These are phyloP conservation scores for Eidolon dupreanum DNA, from an alignment of 2,797 vertebrate genomes.

Conservation along the genomic window DNA sequence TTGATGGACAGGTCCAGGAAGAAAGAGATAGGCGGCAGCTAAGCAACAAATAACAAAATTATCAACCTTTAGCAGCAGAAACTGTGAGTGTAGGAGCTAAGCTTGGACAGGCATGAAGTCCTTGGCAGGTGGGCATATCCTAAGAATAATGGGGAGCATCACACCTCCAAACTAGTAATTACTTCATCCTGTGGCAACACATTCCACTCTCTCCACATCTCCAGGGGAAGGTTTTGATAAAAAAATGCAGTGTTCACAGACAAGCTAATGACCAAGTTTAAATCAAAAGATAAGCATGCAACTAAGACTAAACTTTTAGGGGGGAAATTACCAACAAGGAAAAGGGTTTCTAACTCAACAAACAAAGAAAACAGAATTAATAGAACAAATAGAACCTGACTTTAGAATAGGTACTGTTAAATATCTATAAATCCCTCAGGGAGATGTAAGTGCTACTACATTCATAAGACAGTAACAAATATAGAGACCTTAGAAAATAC, in stretches of 20 bases:
- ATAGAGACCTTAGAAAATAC: background rate
- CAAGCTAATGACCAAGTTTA: background rate
- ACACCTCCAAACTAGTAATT: background rate
- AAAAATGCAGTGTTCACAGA: background rate
- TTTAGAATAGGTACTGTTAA: background rate
- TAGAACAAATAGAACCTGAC: background rate
- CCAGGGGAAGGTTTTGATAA: background rate
- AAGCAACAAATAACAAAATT: background rate
- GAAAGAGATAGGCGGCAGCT: background rate
- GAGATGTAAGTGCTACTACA: background rate
- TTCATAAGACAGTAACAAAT: background rate
- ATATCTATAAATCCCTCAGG: background rate
- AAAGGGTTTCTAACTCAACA: background rate
- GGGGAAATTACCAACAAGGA: background rate
- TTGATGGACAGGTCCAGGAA: background rate
- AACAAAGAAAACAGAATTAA: background rate
- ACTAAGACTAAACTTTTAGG: background rate
- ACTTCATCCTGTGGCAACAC: background rate
- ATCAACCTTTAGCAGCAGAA: background rate
- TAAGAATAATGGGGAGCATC: background rate
- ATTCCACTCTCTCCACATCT: background rate
- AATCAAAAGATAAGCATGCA: background rate
- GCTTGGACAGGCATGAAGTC: background rate
- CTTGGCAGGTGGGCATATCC: background rate
- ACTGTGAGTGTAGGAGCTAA: background rate